These are phyloP conservation scores for Eupithecia vulgata DNA, from an alignment of 2,888 invertebrate genomes.

Conservation along the genomic window DNA sequence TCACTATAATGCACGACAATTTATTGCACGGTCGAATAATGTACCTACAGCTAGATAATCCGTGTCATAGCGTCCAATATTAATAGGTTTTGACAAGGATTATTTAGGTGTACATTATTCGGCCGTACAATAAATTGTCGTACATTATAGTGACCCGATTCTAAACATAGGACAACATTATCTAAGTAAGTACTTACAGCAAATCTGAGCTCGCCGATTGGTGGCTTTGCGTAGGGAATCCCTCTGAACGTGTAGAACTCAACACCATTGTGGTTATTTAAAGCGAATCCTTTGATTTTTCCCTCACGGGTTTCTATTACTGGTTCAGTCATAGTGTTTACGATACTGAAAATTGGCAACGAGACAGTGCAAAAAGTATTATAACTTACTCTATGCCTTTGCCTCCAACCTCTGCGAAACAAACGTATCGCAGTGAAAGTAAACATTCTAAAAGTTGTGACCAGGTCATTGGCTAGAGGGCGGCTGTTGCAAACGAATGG, in stretches of 20 bases:
- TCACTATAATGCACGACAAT: too few species aligned
- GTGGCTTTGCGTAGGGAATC: conserved; percentile 82
- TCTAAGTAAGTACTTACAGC: conserved; percentile 53
- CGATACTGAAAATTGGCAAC: conserved; percentile 3
- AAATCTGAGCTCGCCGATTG: conserved; percentile 67
- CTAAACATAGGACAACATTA: neutral
- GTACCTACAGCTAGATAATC: too few species aligned
- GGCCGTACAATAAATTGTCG: too few species aligned
- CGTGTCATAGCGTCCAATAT: too few species aligned
- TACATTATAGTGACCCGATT: too few species aligned
- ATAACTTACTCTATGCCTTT: neutral
- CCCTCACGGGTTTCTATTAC: conserved; percentile 73
- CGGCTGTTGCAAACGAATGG: conserved; percentile 14
- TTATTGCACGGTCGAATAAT: too few species aligned
- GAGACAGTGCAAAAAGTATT: conserved; percentile 10
- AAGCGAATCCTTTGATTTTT: conserved; percentile 72
- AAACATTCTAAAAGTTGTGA: neutral
- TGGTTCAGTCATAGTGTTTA: conserved; percentile 50
- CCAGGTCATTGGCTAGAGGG: conserved; percentile 13
- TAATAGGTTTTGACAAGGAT: too few species aligned
- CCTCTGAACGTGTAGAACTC: conserved; percentile 68
- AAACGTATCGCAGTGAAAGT: neutral
- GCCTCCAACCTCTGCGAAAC: conserved; percentile 3
- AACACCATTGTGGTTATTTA: conserved; percentile 63
- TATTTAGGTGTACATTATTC: too few species aligned